Conservation (phyloP, 2,797 vertebrate species). For the Trachops cirrhosus region DNA sequence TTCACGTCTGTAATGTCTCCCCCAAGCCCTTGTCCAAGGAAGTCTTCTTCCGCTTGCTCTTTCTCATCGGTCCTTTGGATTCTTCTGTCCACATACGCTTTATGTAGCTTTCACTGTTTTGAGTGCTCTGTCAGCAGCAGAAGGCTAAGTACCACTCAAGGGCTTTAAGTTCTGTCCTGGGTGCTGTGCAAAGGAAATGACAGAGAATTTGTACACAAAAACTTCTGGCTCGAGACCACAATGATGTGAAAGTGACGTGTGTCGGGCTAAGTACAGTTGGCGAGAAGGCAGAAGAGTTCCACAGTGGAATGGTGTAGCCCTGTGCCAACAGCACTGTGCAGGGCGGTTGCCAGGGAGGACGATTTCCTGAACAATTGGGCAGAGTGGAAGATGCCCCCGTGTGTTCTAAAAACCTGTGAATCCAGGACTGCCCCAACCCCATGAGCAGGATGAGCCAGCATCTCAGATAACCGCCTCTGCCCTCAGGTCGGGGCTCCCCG, state of each 20-base stretch:
- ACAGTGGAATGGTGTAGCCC: too few species aligned
- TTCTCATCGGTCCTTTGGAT: background rate
- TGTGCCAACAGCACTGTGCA: background rate
- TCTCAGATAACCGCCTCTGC: background rate
- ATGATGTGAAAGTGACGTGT: background rate
- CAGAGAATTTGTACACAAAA: background rate
- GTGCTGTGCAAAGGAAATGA: background rate
- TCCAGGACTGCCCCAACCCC: background rate
- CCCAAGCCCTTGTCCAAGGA: background rate
- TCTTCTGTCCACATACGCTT: background rate
- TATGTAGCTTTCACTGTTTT: background rate
- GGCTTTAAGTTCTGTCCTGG: background rate
- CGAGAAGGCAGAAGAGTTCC: background rate
- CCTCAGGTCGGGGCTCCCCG: background rate
- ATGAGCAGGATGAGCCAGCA: background rate
- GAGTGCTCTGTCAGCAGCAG: background rate
- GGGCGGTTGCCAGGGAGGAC: constrained; percentile 9
- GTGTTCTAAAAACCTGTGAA: background rate
- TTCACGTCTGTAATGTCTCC: background rate
- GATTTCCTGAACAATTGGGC: background rate
- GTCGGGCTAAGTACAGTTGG: background rate
- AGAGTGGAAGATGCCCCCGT: background rate
- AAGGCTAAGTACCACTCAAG: background rate
- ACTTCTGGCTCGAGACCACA: background rate
- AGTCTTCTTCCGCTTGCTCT: background rate